Evolutionary conservation across 2,888 invertebrate species (phyloP), one percentile per base, ranked within the genome.

Genomic region (Lydus trimaculatus): DNA sequence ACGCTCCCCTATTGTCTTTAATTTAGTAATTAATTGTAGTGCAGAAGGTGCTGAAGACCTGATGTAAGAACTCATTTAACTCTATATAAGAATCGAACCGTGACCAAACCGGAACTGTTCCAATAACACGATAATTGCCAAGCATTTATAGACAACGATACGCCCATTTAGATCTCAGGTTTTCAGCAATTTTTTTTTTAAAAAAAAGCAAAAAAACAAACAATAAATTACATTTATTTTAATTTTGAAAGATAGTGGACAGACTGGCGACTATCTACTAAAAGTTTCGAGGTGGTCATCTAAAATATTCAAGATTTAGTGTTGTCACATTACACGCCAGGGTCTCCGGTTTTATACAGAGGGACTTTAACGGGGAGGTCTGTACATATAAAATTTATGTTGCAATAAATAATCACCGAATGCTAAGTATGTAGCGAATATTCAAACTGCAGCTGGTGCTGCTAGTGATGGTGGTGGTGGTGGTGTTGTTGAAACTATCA

Each of bases 21-120:
- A 80, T 80, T 76, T 71, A 70, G 74, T 81, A 81, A 82, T 81
- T 82, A 82, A 81, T 80, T 78, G 78, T 75, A 73, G 71, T 25
- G 36, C 23, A 74, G 69, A 71, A 78, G 78, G 81, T 80, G 81
- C 77, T 79, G 80, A 80, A 77, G 75, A 65, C 70, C 68, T 67
- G 66, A 68, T 67, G 64, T 65, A 63, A 67, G 71, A 67, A 64
- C 70, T 68, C 70, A 73, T 72, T 72, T 73, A 43, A 31, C 48
- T 43, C n/a, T 64, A 61, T 48, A 33, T 7, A 43, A 43, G 17
- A 61, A 61, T 52, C 63, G 39, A 62, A 73, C 70, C 70, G 63
- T 69, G 65, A 63, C 61, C 58, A n/a, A 66, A 61, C 31, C 31
- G 36, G 39, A 36, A 58, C 48, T 66, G n/a, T 58, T 61, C 23